Percentiles rank a stretch among this genome's conserved stretches.
These are phyloP conservation scores for Leptopilina drosophilae DNA, from an alignment of 2,888 invertebrate species.

Conservation along the genomic window DNA sequence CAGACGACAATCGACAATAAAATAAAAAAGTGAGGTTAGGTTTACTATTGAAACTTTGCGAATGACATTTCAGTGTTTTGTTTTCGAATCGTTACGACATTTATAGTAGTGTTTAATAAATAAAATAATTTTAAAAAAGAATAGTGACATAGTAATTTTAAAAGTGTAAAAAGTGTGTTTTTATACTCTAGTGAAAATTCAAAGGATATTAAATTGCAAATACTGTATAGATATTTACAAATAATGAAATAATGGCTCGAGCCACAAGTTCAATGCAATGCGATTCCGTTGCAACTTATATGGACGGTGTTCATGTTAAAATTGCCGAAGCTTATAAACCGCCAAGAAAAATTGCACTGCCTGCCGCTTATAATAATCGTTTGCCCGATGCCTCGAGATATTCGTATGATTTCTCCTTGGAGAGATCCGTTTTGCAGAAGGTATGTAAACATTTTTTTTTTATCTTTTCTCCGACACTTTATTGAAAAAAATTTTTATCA, in stretches of 20 bases:
- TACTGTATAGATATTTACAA: no score
- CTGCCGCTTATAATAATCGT: conserved; percentile 79
- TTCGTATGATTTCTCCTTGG: conserved; percentile 86
- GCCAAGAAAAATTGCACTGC: conserved; percentile 84
- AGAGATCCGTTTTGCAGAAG: conserved; percentile 84
- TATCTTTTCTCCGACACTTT: no score
- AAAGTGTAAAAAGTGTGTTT: background rate
- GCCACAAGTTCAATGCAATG: conserved; percentile 63
- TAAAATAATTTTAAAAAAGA: no score
- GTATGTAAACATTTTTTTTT: conserved; percentile 53
- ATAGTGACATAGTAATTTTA: no score
- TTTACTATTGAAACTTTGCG: background rate
- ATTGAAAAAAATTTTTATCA: no score
- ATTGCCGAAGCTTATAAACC: conserved; percentile 92
- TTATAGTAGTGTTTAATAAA: no score
- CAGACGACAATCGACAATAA: no score
- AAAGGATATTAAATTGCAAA: background rate
- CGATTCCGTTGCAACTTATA: conserved; percentile 79
- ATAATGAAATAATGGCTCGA: conserved; percentile 64
- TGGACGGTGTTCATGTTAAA: conserved; percentile 93
- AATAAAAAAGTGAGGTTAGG: background rate
- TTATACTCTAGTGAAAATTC: no score
- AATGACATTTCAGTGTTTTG: background rate
- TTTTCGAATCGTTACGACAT: background rate
- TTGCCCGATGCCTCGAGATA: conserved; percentile 79